Evolutionary conservation across 2,797 vertebrate species (phyloP).

Genomic region (Babyrousa celebensis): DNA sequence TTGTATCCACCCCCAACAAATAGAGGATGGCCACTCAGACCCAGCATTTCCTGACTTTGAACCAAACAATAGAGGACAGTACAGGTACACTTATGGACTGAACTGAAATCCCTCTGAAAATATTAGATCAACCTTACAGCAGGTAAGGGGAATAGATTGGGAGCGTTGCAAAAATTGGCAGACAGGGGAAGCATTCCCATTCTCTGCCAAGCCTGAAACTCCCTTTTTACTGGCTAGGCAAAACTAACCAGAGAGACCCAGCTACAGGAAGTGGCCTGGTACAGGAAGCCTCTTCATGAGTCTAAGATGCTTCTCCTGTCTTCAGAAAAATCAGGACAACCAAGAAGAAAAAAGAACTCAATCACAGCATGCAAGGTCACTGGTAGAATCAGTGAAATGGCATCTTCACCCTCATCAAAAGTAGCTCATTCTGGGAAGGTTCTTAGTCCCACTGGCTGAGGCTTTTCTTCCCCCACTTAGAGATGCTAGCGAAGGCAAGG

Average conservation of each 20-base stretch:
- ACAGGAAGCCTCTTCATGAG: background rate
- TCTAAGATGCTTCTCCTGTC: background rate
- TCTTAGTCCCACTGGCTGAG: no score
- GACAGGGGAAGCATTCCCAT: background rate
- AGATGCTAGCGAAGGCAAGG: background rate
- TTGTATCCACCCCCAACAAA: background rate
- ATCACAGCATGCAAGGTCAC: background rate
- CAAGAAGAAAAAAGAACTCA: background rate
- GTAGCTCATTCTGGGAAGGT: no score
- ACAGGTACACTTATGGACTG: background rate
- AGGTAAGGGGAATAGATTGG: background rate
- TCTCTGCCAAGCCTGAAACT: background rate
- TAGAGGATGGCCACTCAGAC: background rate
- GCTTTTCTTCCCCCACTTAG: background rate
- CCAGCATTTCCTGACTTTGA: background rate
- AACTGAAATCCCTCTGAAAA: background rate
- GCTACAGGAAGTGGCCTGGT: background rate
- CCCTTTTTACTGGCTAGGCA: rapidly evolving
- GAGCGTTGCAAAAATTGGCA: background rate
- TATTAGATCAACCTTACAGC: background rate
- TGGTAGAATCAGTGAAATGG: background rate
- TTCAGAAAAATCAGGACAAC: background rate
- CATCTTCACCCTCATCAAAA: background rate
- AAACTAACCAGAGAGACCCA: background rate
- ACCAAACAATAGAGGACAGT: background rate